Base-by-base conservation (phyloP, 1,140 invertebrate species). In the Danaus plexippus region DNA sequence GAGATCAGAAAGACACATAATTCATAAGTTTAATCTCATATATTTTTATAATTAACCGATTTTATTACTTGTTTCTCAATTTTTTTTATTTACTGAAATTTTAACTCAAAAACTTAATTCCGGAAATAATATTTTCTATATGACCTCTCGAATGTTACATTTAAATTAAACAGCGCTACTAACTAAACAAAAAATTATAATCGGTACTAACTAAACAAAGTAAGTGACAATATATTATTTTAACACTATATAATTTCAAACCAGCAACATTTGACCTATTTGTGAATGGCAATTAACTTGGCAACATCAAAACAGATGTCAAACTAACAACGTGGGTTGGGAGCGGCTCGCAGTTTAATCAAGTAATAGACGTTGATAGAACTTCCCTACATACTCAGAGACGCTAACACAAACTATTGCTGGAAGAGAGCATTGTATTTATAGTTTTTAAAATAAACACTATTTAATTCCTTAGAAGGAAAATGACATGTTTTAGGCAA, bases 361-460 rank as follows among this genome's bases (percentile, higher is more conserved):
- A 67, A 65, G 67, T 69, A 65, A 69, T 65, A 66, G 61, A 55
- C 45, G 40, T 59, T 57, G 18, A 59, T 62, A 41, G 47, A 57
- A 57, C 15, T 47, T n/a, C 44, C 44, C 43, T 52, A 56, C 49
- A 49, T 57, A 15, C 10, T 45, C 13, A 13, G 11, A 47, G 41
- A 54, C 47, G 47, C 11, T 15, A 1, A 15, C 11, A 47, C 45
- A 48, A 9, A 47, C 22, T 54, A 46, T 44, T 47, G 11, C 11
- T 47, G 13, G n/a, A 18, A 13, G 11, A 47, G 47, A 10, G n/a
- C 47, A 47, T 18, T 18, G 22, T 47, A 47, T 47, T 47, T 15
- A 47, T 13, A 47, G 12, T 47, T 13, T 22, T 47, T 18, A 47
- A 52, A 52, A 15, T 10, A 11, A 47, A 47, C 12, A 47, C 15